Evolutionary conservation across 2,888 invertebrate species (phyloP).

Genomic region (Volucella bombylans): DNA sequence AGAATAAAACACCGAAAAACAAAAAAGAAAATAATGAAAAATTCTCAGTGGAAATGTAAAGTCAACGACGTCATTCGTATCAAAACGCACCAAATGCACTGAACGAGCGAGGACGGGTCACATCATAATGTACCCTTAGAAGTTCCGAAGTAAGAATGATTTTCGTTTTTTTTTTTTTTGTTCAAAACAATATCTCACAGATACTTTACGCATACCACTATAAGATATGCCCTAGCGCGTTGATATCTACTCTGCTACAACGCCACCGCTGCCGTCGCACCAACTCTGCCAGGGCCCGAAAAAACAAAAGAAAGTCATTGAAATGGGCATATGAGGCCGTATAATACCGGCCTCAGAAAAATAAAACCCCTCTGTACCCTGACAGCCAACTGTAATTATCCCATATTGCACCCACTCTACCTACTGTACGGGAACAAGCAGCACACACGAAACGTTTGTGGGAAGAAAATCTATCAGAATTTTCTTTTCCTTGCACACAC

Average conservation of each 20-base stretch:
- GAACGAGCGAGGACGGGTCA: conserved; percentile 69
- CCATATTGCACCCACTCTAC: conserved; percentile 80
- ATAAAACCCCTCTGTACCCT: conserved; percentile 21
- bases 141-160: conserved; percentile 81
- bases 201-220: conserved; percentile 61
- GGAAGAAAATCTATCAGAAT: conserved; percentile 60
- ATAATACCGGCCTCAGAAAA: conserved; percentile 6
- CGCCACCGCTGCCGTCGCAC: conserved; percentile 61
- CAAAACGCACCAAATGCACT: conserved; percentile 72
- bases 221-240: conserved; percentile 48
- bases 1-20: conserved; percentile 4
- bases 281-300: conserved; percentile 54
- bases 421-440: conserved; percentile 11
- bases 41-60: conserved; percentile 42
- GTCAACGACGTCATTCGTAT: conserved; percentile 71
- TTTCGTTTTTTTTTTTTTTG: conserved; percentile 73
- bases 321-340: conserved; percentile 31
- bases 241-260: conserved; percentile 41
- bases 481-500: conserved; percentile 58
- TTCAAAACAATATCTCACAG: conserved; percentile 75
- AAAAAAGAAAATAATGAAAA: conserved; percentile 32
- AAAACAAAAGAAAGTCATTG: conserved; percentile 70
- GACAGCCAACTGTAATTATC: conserved; percentile 74
- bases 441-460: conserved; percentile 13
- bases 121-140: conserved; percentile 79